Evolutionary conservation across 2,888 invertebrate genomes (phyloP).

Genomic region (Meiosimyza decipiens): DNA sequence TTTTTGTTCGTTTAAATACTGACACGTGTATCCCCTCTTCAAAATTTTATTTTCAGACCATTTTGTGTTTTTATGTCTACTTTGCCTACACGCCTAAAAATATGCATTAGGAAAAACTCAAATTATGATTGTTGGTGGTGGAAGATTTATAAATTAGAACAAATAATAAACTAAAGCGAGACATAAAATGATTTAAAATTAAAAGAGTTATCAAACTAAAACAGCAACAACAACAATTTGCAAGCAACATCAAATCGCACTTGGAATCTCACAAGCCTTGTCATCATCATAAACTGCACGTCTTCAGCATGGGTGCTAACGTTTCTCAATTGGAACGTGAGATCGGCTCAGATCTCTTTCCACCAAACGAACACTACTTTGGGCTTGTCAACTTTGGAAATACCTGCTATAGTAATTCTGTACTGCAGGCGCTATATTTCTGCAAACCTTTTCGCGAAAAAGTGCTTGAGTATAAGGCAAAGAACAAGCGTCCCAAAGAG

Average conservation of each 20-base stretch:
- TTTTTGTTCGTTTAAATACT: slow-evolving; percentile 51
- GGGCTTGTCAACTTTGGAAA: slow-evolving; percentile 99
- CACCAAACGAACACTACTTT: slow-evolving; percentile 99
- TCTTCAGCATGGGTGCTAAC: slow-evolving; percentile 84
- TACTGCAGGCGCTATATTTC: slow-evolving; percentile 98
- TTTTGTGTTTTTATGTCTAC: slow-evolving; percentile 52
- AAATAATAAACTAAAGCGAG: slow-evolving; percentile 34
- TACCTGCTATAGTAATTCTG: slow-evolving; percentile 99
- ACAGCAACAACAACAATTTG: background rate
- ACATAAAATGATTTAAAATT: background rate
- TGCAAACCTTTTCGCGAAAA: slow-evolving; percentile 99
- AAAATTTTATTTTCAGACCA: slow-evolving; percentile 66
- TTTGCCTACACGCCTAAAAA: slow-evolving; percentile 50
- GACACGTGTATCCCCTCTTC: slow-evolving; percentile 65
- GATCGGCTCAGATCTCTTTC: slow-evolving; percentile 98
- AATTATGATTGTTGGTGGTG: slow-evolving; percentile 35
- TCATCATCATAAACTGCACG: background rate
- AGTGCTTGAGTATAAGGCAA: slow-evolving; percentile 97
- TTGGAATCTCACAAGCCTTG: too few relatives aligned
- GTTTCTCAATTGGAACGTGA: slow-evolving; percentile 99
- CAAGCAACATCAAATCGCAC: background rate
- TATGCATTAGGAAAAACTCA: slow-evolving; percentile 31
- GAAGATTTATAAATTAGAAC: slow-evolving; percentile 32
- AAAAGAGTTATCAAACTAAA: background rate
- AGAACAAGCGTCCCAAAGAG: slow-evolving; percentile 95